A percentile compares a stretch with the other conserved stretches of the same genome.
phyloP scores from a whole-genome alignment of 2,113 vertebrate species.

The Dryoscopus gambensis region DNA sequence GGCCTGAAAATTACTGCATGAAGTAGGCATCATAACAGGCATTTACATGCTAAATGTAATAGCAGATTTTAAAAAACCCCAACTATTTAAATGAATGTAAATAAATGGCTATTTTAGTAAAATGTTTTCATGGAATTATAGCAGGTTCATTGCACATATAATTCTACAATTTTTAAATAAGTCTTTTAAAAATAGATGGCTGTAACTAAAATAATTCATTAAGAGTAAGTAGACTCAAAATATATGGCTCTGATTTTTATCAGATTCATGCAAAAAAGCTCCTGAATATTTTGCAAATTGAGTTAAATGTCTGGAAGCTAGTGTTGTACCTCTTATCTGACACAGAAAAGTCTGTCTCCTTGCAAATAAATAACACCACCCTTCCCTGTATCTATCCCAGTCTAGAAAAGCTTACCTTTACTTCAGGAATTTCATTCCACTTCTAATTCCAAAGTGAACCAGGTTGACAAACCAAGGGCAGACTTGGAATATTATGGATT shows the following conservation, averaged over 20 bases:
- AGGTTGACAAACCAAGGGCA: slow-evolving; percentile 47
- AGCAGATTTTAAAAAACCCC: neutral
- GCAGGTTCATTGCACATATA: neutral
- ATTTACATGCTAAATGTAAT: neutral
- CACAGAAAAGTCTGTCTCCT: neutral
- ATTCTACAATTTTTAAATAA: neutral
- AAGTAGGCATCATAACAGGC: neutral
- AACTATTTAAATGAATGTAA: slow-evolving; percentile 5
- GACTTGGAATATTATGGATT: slow-evolving; percentile 63
- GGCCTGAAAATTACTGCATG: slow-evolving; percentile 2
- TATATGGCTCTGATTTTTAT: neutral
- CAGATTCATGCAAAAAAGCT: neutral
- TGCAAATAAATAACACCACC: rapidly evolving
- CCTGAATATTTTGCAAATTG: neutral
- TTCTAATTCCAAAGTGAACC: slow-evolving; percentile 37
- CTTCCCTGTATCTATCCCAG: neutral
- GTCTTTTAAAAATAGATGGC: neutral
- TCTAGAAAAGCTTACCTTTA: neutral
- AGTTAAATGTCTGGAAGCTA: neutral
- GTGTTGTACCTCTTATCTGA: neutral
- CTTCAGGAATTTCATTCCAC: neutral
- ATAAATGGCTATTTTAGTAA: slow-evolving; percentile 27
- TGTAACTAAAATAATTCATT: neutral
- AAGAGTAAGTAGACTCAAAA: neutral
- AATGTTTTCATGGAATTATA: neutral